Evolutionary conservation across 2,113 vertebrate genomes (phyloP), one percentile per base, ranked within the genome.

Genomic region (Delphinus delphis): DNA sequence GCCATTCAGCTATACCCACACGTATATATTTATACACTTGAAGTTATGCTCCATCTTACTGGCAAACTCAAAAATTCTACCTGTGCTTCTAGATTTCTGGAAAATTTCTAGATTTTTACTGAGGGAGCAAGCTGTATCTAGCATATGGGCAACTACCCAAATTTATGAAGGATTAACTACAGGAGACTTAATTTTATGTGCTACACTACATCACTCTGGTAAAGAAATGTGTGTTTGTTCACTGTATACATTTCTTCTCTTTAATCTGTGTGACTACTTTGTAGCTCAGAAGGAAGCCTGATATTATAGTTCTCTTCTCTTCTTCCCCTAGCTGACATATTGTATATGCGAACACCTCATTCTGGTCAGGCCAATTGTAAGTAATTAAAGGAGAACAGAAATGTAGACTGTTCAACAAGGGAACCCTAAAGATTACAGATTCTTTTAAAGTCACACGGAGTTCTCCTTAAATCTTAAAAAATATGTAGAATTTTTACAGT

Each of bases 381-480:
- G 98, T 98, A 99, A 99, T 99, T 99, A 99, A 96, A 97, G 98
- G 98, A 97, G 96, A 99, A 98, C 90, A 98, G 98, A 98, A 98
- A 98, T 91, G 97, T 93, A 98, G 97, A 91, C 97, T 98, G 97
- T 98, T 98, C 98, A 98, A 99, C 98, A 99, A 98, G 97, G 97
- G 98, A 97, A 98, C 96, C 98, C 97, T 98, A 98, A 97, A 71
- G 95, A 97, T 98, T 91, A 60, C 87, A 23, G 15, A 84, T 58
- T 90, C 85, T 83, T 87, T 90, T 63, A 63, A 92, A 94, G 60
- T 38, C 53, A 86, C 26, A 92, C 28, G 23, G 53, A 63, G 50
- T 82, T 92, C 53, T 90, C 80, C 65, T 86, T 90, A 77, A 95
- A 89, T 94, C 53, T 88, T 53, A 96, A 85, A 93, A 90, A 65